These are phyloP conservation scores for Trematocara zebra DNA, from an alignment of 2,113 vertebrate genomes.

Conservation along the genomic window DNA sequence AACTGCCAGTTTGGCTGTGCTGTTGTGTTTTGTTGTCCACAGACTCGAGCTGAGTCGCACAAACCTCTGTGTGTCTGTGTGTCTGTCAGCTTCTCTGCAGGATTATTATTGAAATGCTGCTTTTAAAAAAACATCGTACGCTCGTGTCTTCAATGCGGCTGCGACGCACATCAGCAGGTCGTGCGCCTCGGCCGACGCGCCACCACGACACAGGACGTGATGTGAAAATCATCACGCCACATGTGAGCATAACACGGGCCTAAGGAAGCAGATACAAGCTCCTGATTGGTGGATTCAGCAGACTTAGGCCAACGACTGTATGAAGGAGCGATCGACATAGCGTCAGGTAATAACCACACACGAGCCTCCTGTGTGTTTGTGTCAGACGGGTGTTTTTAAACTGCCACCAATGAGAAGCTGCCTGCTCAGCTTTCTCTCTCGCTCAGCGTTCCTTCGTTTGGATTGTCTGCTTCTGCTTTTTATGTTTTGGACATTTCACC, in stretches of 20 bases:
- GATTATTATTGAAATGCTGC: background rate
- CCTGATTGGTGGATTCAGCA: too few relatives aligned
- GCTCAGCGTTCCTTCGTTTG: background rate
- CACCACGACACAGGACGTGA: too few relatives aligned
- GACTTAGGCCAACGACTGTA: too few relatives aligned
- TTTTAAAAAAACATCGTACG: fast-evolving
- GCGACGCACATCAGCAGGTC: background rate
- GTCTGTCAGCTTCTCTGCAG: background rate
- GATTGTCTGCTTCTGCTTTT: background rate
- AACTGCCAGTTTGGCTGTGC: background rate
- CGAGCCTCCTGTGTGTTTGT: background rate
- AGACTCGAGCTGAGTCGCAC: background rate
- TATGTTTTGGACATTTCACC: background rate
- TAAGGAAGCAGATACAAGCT: too few relatives aligned
- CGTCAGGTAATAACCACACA: too few relatives aligned
- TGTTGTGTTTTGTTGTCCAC: background rate
- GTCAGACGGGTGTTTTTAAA: background rate
- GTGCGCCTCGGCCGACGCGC: too few relatives aligned
- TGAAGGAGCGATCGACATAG: too few relatives aligned
- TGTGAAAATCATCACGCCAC: too few relatives aligned
- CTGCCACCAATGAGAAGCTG: background rate
- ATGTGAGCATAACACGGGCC: too few relatives aligned
- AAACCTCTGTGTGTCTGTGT: background rate
- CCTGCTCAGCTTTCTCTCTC: background rate
- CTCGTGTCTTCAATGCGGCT: background rate